Conservation (phyloP, 2,888 invertebrate genomes). For the Tetranychus piercei region DNA sequence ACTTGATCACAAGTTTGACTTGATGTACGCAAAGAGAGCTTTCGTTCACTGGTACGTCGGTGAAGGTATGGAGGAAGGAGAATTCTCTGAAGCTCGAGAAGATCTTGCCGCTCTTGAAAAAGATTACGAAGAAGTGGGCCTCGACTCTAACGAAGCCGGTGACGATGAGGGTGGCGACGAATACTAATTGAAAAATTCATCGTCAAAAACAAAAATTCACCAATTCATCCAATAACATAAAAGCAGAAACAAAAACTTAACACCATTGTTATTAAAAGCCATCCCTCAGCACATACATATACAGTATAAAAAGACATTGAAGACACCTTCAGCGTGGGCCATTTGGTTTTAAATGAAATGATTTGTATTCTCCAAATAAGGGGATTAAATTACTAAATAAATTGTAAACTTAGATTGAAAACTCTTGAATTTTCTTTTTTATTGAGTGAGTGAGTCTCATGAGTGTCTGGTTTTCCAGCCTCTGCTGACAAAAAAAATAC, state of each 20-base stretch:
- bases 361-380: conserved; percentile 1
- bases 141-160: conserved; percentile 28
- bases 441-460: too few relatives aligned
- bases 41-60: conserved; percentile 58
- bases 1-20: conserved; percentile 54
- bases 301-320: background rate
- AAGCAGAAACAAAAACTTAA: background rate
- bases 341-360: background rate
- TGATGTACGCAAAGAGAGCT: conserved; percentile 62
- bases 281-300: background rate
- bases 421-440: too few relatives aligned
- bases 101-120: conserved; percentile 35
- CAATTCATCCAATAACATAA: background rate
- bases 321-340: background rate
- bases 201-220: too few relatives aligned
- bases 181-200: conserved; percentile 13
- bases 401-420: background rate
- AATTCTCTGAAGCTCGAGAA: conserved; percentile 35
- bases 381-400: background rate
- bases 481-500: too few relatives aligned
- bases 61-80: conserved; percentile 39
- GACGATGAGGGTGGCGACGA: conserved; percentile 26
- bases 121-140: conserved; percentile 34
- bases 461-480: too few relatives aligned
- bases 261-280: background rate